These are phyloP conservation scores for Dinoponera quadriceps DNA, from an alignment of 1,140 invertebrate genomes.

Conservation along the genomic window DNA sequence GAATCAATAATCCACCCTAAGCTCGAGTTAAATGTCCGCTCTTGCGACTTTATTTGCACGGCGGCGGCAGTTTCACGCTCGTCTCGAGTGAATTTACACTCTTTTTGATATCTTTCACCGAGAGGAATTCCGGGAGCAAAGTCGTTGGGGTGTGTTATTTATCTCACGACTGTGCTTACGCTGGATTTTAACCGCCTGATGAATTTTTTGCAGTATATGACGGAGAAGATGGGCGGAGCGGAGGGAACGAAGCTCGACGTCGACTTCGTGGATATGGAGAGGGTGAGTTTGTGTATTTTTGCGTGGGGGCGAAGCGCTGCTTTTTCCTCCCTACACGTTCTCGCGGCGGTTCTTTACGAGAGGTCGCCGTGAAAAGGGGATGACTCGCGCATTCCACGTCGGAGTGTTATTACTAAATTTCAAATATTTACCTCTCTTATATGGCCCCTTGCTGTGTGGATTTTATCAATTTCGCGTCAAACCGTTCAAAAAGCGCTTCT, in stretches of 20 bases:
- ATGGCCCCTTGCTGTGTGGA: too few relatives aligned
- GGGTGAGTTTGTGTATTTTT: constrained; percentile 88
- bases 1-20: too few relatives aligned
- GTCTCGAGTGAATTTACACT: too few relatives aligned
- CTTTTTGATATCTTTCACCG: too few relatives aligned
- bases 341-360: constrained; percentile 16
- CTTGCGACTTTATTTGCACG: too few relatives aligned
- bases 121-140: not conserved
- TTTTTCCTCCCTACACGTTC: not conserved
- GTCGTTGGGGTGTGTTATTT: not conserved
- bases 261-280: constrained; percentile 99
- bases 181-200: constrained; percentile 10
- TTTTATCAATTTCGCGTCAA: constrained; percentile 17
- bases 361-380: constrained; percentile 13
- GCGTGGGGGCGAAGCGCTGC: not conserved
- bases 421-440: constrained; percentile 2
- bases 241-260: constrained; percentile 99
- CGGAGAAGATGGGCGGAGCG: constrained; percentile 99
- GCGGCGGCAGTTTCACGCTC: too few relatives aligned
- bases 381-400: constrained; percentile 5
- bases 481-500: not conserved
- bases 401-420: constrained; percentile 36
- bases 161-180: not conserved
- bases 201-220: constrained; percentile 95
- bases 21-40: too few relatives aligned